Percentiles rank a stretch among this genome's conserved stretches.
Evolutionary conservation across 2,888 invertebrate species (phyloP).

Genomic region (Caenorhabditis wallacei): DNA sequence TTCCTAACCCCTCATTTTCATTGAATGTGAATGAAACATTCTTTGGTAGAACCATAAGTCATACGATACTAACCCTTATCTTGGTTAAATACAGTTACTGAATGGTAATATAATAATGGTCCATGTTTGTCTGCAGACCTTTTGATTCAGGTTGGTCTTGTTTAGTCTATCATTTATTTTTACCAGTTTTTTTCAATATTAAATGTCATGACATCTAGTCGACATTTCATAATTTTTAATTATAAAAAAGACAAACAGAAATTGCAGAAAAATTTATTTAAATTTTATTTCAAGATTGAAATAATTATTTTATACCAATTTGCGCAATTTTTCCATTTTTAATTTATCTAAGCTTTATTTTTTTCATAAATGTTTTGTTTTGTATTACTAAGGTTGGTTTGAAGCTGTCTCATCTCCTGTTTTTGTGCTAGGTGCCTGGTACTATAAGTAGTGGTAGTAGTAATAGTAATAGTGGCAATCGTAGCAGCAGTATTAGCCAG

Average conservation of each 20-base stretch:
- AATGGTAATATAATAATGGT: neutral
- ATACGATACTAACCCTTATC: constrained; percentile 23
- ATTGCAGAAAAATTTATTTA: no score
- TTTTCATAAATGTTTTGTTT: neutral
- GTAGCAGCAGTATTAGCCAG: constrained; percentile 40
- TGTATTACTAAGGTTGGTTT: no score
- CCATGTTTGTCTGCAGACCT: neutral
- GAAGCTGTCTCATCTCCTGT: constrained; percentile 13
- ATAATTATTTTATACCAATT: no score
- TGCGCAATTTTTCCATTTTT: neutral
- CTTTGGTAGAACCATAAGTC: neutral
- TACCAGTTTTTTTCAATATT: no score
- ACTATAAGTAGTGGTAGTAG: constrained; percentile 40
- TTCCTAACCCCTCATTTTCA: neutral
- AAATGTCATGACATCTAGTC: no score
- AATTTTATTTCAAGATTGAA: no score
- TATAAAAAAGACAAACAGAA: no score
- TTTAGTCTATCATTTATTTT: no score
- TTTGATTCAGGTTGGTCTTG: no score
- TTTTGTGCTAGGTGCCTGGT: constrained; percentile 28
- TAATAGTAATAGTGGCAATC: constrained; percentile 18
- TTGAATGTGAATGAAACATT: constrained; percentile 2
- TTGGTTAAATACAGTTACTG: constrained; percentile 1
- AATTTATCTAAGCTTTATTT: neutral
- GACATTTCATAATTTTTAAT: no score